Evolutionary conservation across 2,888 invertebrate species (phyloP).

Genomic region (Trilocha varians): DNA sequence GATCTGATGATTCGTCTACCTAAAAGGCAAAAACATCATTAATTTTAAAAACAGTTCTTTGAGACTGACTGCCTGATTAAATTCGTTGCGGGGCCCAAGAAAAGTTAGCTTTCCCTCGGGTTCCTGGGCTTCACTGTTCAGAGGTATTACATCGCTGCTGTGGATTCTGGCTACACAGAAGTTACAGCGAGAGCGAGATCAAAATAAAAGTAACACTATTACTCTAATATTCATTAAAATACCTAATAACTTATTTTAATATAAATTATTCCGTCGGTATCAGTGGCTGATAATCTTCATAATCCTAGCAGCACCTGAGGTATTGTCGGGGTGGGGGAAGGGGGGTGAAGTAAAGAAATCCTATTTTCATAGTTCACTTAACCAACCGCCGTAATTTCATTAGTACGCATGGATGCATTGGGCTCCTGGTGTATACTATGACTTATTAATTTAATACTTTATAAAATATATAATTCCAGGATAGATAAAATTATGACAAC

Average conservation of each 20-base stretch:
- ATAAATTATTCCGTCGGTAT: slow-evolving; percentile 22
- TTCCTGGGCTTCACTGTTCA: too few species aligned
- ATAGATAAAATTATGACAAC: too few species aligned
- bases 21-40: too few species aligned
- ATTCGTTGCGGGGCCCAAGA: too few species aligned
- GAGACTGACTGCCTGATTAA: too few species aligned
- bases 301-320: slow-evolving; percentile 52
- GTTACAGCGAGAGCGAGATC: too few species aligned
- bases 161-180: too few species aligned
- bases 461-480: too few species aligned
- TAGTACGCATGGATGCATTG: slow-evolving; percentile 59
- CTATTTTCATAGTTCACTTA: slow-evolving; percentile 73
- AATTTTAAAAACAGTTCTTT: too few species aligned
- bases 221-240: neutral
- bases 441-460: slow-evolving; percentile 37
- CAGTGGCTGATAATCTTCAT: slow-evolving; percentile 56
- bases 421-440: slow-evolving; percentile 46
- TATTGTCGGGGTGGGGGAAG: slow-evolving; percentile 19
- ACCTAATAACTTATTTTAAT: slow-evolving; percentile 2
- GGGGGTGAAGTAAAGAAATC: slow-evolving; percentile 53
- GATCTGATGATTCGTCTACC: too few species aligned
- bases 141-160: neutral
- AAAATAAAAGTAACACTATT: neutral
- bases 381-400: slow-evolving; percentile 63
- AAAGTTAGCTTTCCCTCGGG: too few species aligned